Percentiles rank a stretch among this genome's conserved stretches.
Conservation (phyloP, 2,113 vertebrate genomes). For the Cavia porcellus region DNA sequence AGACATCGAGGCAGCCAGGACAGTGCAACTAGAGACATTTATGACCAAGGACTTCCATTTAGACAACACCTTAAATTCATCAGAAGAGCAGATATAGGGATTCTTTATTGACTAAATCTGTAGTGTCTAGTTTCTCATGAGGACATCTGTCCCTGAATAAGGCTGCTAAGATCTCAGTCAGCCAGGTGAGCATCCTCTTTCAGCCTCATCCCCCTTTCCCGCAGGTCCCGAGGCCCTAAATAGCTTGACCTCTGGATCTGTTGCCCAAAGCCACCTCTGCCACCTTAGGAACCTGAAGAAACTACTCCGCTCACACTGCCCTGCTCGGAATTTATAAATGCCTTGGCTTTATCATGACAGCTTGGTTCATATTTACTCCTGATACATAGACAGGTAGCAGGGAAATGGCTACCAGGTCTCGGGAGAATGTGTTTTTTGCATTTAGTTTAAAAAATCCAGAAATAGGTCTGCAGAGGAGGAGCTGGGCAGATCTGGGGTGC, state of each 20-base stretch:
- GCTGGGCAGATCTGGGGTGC: no score
- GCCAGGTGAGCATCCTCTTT: fast-evolving
- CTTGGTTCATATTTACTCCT: background rate
- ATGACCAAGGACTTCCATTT: background rate
- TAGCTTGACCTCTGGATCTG: background rate
- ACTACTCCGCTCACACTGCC: fast-evolving
- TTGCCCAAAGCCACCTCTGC: background rate
- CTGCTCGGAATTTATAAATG: background rate
- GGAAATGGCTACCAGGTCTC: background rate
- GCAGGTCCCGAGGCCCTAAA: fast-evolving
- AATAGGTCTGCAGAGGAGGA: background rate
- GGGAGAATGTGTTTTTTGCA: background rate
- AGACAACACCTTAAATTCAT: background rate
- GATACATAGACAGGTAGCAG: background rate
- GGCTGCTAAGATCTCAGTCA: background rate
- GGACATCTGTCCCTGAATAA: background rate
- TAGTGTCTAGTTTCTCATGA: background rate
- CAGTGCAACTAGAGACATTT: background rate
- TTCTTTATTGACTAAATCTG: background rate
- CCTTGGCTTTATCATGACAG: background rate
- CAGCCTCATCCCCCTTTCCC: background rate
- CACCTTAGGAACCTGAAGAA: background rate
- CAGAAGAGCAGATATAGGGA: background rate
- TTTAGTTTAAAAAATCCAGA: background rate
- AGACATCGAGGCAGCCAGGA: background rate